These are phyloP conservation scores for Pachypanchax playfairii DNA, from an alignment of 2,113 vertebrate genomes.

Conservation along the genomic window DNA sequence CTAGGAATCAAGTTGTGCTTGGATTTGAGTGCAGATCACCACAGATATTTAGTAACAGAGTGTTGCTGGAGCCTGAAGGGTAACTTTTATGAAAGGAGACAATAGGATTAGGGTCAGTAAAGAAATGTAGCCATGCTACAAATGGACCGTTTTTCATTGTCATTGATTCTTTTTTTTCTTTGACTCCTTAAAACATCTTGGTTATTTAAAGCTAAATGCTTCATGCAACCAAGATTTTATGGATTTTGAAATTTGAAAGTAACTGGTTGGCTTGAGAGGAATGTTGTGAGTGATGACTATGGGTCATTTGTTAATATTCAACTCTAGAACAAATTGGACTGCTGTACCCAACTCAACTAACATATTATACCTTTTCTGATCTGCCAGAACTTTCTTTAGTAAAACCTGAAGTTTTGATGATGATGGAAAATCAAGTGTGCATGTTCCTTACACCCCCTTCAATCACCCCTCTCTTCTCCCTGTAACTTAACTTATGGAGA, in stretches of 20 bases:
- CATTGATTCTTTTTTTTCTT: too few relatives aligned
- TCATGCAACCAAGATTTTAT: neutral
- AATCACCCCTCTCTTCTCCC: slow-evolving; percentile 37
- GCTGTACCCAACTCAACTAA: too few relatives aligned
- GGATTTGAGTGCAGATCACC: neutral
- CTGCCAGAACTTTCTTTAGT: slow-evolving; percentile 71
- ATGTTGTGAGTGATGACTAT: neutral
- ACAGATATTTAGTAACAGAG: neutral
- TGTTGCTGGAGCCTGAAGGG: neutral
- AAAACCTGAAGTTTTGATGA: slow-evolving; percentile 74
- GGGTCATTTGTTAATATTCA: neutral
- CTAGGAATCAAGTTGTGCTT: slow-evolving; percentile 8
- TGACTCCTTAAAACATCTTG: too few relatives aligned
- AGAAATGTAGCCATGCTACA: too few relatives aligned
- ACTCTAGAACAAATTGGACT: neutral
- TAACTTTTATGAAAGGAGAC: neutral
- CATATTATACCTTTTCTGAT: too few relatives aligned
- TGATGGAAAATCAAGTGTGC: slow-evolving; percentile 53
- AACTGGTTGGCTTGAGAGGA: neutral
- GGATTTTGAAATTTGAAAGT: neutral
- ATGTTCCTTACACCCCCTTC: slow-evolving; percentile 39
- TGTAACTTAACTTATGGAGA: slow-evolving; percentile 69
- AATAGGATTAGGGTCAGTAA: neutral
- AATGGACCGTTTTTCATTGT: too few relatives aligned
- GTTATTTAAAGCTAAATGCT: too few relatives aligned